phyloP scores from a whole-genome alignment of 1,140 invertebrate species.

The Anastrepha ludens region DNA sequence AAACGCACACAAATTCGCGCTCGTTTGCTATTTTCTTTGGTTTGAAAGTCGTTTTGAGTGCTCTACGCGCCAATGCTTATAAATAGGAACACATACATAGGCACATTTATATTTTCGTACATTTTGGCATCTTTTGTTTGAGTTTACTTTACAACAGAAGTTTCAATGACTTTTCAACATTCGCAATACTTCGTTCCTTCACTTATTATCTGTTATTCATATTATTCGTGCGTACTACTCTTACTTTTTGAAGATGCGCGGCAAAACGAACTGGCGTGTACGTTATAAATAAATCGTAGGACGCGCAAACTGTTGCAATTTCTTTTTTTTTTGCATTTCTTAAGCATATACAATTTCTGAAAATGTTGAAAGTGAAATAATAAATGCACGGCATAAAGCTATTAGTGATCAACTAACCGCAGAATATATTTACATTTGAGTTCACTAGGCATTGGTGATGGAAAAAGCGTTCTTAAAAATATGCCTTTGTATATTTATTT shows the following conservation, averaged over 20 bases:
- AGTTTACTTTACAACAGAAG: neutral
- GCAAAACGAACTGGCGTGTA: neutral
- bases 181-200: neutral
- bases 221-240: neutral
- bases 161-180: conserved; percentile 44
- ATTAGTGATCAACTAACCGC: too few relatives aligned
- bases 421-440: too few relatives aligned
- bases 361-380: neutral
- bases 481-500: too few relatives aligned
- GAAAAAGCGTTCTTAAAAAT: too few relatives aligned
- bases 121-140: conserved; percentile 16
- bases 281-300: conserved; percentile 13
- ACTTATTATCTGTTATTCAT: neutral
- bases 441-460: too few relatives aligned
- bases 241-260: too few relatives aligned
- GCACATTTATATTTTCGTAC: neutral
- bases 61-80: neutral
- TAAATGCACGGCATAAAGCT: neutral
- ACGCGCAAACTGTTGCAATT: neutral
- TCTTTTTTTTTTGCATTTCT: neutral
- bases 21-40: neutral
- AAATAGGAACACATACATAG: neutral
- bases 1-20: neutral
- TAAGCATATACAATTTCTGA: neutral
- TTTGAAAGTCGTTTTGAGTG: neutral